Percentiles rank a stretch among this genome's conserved stretches.
These are phyloP conservation scores for Drosophila barbarae DNA, from an alignment of 2,888 invertebrate species.

Conservation along the genomic window DNA sequence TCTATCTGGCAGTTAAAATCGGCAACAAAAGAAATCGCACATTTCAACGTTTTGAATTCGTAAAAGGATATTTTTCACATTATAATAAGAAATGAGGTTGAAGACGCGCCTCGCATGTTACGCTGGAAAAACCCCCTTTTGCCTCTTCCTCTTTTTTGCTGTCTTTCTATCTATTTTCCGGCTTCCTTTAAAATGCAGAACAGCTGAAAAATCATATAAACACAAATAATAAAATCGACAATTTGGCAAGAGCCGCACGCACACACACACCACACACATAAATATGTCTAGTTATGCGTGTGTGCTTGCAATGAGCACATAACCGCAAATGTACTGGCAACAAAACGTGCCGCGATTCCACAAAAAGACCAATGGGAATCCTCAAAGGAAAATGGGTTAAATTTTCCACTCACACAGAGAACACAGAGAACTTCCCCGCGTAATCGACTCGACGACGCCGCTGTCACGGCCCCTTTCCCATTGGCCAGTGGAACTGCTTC, in stretches of 20 bases:
- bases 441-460: constrained; percentile 46
- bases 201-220: constrained; percentile 77
- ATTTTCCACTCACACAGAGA: constrained; percentile 34
- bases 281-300: constrained; percentile 24
- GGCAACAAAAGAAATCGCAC: constrained; percentile 71
- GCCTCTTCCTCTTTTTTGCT: not conserved
- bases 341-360: constrained; percentile 68
- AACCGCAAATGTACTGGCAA: constrained; percentile 74
- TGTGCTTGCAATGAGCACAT: constrained; percentile 65
- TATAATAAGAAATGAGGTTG: constrained; percentile 74
- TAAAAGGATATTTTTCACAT: constrained; percentile 75
- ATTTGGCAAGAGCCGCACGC: constrained; percentile 74
- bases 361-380: constrained; percentile 54
- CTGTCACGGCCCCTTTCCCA: constrained; percentile 28
- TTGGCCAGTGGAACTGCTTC: constrained; percentile 24
- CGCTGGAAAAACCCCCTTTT: constrained; percentile 31
- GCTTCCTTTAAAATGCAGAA: constrained; percentile 73
- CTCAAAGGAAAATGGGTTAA: constrained; percentile 53
- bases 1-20: constrained; percentile 51
- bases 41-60: constrained; percentile 69
- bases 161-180: not conserved
- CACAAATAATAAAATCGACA: constrained; percentile 77
- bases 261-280: constrained; percentile 40
- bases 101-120: constrained; percentile 67
- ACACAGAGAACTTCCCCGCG: constrained; percentile 19